Percentiles rank a stretch among this genome's conserved stretches.
Evolutionary conservation across 2,113 vertebrate species (phyloP).

Genomic region (Lichenostomus cassidix): DNA sequence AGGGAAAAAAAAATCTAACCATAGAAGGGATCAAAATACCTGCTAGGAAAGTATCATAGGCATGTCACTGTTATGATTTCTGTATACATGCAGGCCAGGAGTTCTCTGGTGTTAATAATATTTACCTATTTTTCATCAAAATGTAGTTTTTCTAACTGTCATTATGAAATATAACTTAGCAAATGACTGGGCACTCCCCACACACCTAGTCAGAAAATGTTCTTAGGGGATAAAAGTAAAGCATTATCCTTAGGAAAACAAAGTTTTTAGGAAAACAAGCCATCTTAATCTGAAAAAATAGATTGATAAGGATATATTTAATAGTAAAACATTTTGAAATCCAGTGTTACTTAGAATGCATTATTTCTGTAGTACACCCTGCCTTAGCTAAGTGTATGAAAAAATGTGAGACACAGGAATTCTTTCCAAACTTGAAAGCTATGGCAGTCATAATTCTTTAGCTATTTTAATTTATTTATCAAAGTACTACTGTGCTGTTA

Average conservation of each 20-base stretch:
- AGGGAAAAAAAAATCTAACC: not conserved
- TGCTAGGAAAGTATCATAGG: not conserved
- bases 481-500: not conserved
- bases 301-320: not conserved
- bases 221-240: not conserved
- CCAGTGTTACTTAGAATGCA: not conserved
- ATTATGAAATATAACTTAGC: not conserved
- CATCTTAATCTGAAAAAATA: not conserved
- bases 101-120: not conserved
- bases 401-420: fast-evolving
- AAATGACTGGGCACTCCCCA: not conserved
- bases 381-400: not conserved
- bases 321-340: not conserved
- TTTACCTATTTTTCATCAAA: not conserved
- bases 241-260: not conserved
- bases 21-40: not conserved
- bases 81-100: not conserved
- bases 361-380: not conserved
- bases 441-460: not conserved
- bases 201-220: not conserved
- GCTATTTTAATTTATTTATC: not conserved
- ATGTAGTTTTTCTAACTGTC: not conserved
- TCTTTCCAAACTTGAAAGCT: not conserved
- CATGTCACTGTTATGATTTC: not conserved
- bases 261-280: not conserved